Percentiles rank a stretch among this genome's conserved stretches.
phyloP scores from a whole-genome alignment of 2,113 vertebrate species.

The Octodon degus region DNA sequence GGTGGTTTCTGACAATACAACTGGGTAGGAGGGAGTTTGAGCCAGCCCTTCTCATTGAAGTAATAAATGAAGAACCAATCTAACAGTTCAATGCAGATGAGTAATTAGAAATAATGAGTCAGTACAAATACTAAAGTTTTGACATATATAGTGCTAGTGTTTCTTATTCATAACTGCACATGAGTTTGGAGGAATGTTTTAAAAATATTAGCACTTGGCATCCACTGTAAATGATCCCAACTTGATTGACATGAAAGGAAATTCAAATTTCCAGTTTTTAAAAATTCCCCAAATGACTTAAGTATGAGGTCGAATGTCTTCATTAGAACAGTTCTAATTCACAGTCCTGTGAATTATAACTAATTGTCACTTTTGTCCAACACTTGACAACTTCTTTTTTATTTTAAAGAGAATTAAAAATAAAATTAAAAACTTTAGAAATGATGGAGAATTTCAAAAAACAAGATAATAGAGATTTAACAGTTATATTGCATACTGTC shows the following conservation, averaged over 20 bases:
- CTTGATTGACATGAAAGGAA: neutral
- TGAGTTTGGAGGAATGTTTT: neutral
- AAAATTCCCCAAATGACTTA: neutral
- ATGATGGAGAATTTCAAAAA: too few relatives aligned
- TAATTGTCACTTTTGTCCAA: neutral
- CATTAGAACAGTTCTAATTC: neutral
- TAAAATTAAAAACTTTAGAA: too few relatives aligned
- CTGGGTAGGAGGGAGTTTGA: neutral
- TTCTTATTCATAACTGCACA: neutral
- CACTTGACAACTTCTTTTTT: neutral
- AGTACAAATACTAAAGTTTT: neutral
- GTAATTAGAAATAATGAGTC: neutral
- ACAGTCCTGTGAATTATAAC: neutral
- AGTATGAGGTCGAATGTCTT: neutral
- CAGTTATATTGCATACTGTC: too few relatives aligned
- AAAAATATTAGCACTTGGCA: neutral
- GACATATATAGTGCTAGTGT: neutral
- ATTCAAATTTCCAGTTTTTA: neutral
- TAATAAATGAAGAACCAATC: neutral
- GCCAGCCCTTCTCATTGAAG: neutral
- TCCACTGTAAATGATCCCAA: neutral
- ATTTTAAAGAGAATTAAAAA: too few relatives aligned
- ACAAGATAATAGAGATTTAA: too few relatives aligned
- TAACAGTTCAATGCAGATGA: neutral
- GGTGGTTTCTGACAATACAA: neutral